Evolutionary conservation across 1,140 invertebrate species (phyloP), one percentile per base, ranked within the genome.

Genomic region (Drosophila pseudoobscura): DNA sequence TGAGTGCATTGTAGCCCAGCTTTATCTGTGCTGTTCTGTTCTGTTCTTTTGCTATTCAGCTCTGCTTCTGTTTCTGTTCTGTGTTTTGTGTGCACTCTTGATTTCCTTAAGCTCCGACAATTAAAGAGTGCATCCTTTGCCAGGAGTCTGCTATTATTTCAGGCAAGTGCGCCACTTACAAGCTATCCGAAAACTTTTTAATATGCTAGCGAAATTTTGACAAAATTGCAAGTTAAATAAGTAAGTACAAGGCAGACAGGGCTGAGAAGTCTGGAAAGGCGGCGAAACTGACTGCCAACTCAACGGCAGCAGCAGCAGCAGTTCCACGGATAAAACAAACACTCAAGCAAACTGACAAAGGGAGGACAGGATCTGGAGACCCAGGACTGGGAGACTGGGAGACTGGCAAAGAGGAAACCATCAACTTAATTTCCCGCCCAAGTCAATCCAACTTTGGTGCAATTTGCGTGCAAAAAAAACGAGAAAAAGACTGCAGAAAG

Each of bases 341-440:
- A 71, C 50, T 63, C 45, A 20, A 13, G 62, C 70, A 35, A 62
- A 75, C 60, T 63, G 57, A 68, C 62, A 70, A 70, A 70, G 51
- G 31, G 51, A 35, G 51, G 39, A 15, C 15, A 41, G 31, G 65
- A 44, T 41, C 31, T 26, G 24, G 35, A 39, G 35, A 13, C 20
- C 6, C 43, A 13, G 39, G 43, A 45, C 17, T 63, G 7, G 17
- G 17, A 59, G 41, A 66, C 22, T 63, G 13, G 24, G n/a, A 55
- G 29, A 75, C 17, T 59, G 46, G 54, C 64, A 78, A 53, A 58
- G 44, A 69, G 46, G 57, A 66, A 82, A 54, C 71, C 71, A 82
- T 87, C 78, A 79, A 88, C 75, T 88, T 88, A 88, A 88, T 88
- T 88, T 88, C 83, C 78, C 78, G 71, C 78, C 66, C 75, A 75